These are phyloP conservation scores for Decapterus maruadsi DNA, from an alignment of 2,797 vertebrate genomes.

Conservation along the genomic window DNA sequence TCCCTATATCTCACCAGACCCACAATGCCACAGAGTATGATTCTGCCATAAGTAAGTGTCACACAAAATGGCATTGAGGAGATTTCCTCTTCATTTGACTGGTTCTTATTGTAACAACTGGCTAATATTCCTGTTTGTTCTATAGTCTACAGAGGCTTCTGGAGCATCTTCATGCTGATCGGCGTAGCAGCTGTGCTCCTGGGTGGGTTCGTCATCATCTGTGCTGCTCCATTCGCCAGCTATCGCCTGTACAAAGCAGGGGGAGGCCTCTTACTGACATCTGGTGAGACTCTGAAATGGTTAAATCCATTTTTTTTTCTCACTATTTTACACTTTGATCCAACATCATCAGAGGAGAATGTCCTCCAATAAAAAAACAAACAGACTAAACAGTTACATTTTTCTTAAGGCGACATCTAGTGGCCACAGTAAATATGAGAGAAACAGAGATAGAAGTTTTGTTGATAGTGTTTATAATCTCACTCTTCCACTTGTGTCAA, in stretches of 20 bases:
- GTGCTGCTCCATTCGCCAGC: constrained; percentile 94
- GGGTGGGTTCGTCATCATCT: constrained; percentile 95
- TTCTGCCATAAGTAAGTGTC: constrained; percentile 91
- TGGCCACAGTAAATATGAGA: too few species aligned
- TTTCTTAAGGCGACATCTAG: too few species aligned
- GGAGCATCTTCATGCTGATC: constrained; percentile 95
- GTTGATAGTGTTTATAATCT: neutral
- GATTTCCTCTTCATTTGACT: neutral
- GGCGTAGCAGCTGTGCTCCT: constrained; percentile 88
- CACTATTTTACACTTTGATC: neutral
- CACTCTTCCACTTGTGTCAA: neutral
- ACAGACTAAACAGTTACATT: too few species aligned
- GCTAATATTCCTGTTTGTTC: neutral
- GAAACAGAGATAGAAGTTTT: too few species aligned
- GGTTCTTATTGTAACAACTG: neutral
- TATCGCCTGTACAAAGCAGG: constrained; percentile 94
- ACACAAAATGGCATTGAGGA: neutral
- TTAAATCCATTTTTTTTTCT: neutral
- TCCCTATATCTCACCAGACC: constrained; percentile 88
- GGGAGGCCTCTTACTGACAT: constrained; percentile 90
- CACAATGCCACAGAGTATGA: constrained; percentile 92
- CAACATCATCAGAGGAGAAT: neutral
- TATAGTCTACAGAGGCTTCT: constrained; percentile 98
- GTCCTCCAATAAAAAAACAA: too few species aligned
- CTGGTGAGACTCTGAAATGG: constrained; percentile 83